Conservation (phyloP, 2,113 vertebrate genomes). For the Rhea pennata region DNA sequence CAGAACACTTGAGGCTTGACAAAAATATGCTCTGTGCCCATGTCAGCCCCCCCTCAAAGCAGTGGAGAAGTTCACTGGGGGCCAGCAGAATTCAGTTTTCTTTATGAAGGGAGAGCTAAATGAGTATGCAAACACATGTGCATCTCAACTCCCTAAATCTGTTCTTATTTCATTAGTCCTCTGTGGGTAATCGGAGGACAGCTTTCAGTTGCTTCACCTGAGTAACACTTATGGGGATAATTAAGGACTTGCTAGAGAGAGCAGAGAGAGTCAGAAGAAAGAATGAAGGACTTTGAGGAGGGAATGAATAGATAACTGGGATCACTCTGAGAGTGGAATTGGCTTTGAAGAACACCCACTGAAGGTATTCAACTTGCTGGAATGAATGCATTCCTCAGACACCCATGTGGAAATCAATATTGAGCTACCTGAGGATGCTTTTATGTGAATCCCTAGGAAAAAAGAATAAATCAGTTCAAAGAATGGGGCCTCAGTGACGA, state of each 20-base stretch:
- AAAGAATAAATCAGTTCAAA: not conserved
- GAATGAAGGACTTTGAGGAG: conserved; percentile 4
- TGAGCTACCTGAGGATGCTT: conserved; percentile 25
- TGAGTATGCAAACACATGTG: not conserved
- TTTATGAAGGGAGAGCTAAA: not conserved
- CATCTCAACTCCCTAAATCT: not conserved
- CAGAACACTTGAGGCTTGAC: not conserved
- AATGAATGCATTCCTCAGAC: not conserved
- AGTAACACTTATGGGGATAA: conserved; percentile 43
- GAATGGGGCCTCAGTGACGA: not conserved
- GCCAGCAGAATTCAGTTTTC: conserved; percentile 15
- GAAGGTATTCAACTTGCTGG: conserved; percentile 29
- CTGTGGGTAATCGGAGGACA: not conserved
- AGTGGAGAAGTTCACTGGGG: not conserved
- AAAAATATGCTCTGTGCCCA: not conserved
- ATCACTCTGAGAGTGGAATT: conserved; percentile 30
- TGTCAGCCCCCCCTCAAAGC: not conserved
- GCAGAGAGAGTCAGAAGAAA: conserved; percentile 16
- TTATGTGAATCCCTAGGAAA: conserved; percentile 12
- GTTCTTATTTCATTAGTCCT: conserved; percentile 35
- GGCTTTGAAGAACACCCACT: conserved; percentile 61
- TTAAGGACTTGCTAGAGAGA: conserved; percentile 21
- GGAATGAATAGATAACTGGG: conserved; percentile 3
- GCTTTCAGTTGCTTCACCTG: conserved; percentile 29
- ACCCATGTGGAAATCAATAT: conserved; percentile 14